Percentiles rank a stretch among this genome's conserved stretches.
Conservation (phyloP, 2,888 invertebrate genomes). For the Willowsia nigromaculata region DNA sequence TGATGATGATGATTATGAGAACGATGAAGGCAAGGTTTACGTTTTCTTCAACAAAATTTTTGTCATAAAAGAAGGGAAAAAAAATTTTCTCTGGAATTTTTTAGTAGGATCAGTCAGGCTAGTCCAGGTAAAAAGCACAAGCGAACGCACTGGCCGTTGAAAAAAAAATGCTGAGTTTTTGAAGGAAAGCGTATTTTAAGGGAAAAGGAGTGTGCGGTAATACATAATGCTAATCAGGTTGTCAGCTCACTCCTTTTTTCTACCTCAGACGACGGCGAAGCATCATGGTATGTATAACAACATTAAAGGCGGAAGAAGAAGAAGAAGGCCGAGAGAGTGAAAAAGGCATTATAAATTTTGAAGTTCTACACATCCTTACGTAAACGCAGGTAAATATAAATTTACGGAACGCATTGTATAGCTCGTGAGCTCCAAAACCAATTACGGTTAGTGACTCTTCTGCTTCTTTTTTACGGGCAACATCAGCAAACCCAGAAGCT, state of each 20-base stretch:
- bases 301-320: not conserved
- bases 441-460: slow-evolving; percentile 62
- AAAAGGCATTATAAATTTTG: not conserved
- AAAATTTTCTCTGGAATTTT: slow-evolving; percentile 31
- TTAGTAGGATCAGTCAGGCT: not conserved
- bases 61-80: slow-evolving; percentile 21
- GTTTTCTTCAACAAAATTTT: slow-evolving; percentile 43
- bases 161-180: not conserved
- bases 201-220: slow-evolving; percentile 44
- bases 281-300: not conserved
- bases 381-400: not conserved
- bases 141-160: not conserved
- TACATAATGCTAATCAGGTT: slow-evolving; percentile 70
- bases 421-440: slow-evolving; percentile 52
- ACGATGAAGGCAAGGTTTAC: slow-evolving; percentile 26
- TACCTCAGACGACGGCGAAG: not conserved
- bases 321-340: not conserved
- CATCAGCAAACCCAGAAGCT: not conserved
- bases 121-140: not conserved
- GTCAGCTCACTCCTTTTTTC: slow-evolving; percentile 55
- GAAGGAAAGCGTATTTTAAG: not conserved
- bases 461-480: not conserved
- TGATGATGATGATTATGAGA: not conserved
- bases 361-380: not conserved
- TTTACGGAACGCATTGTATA: not conserved